Evolutionary conservation across 2,797 vertebrate genomes (phyloP), one percentile per base, ranked within the genome.

Genomic region (Rhadinocentrus ornatus): DNA sequence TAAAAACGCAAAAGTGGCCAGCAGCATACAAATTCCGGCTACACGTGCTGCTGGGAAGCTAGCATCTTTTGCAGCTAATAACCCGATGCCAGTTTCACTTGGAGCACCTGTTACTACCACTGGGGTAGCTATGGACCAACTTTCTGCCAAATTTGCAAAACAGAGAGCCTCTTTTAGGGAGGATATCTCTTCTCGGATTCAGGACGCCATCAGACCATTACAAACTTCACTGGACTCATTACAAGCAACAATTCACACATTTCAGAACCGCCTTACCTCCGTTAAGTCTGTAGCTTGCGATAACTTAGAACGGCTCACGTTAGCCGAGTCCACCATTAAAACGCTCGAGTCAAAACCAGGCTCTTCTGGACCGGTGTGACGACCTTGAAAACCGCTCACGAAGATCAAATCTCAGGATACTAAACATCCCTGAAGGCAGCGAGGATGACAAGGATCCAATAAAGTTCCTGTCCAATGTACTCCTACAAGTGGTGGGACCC

Each of bases 271-370:
- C 26, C 60, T 48, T 7, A 1, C 22, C 29, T 34, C 34, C 0
- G 26, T 63, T 0, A 37, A 72, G 4, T 66, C 71, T 29, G 62
- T 65, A 1, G 71, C 52, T 0, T 13, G 57, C 11, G 62, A 62
- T 6, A 69, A 52, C 22, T 70, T 66, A 57, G 44, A 70, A n/a
- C 4, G 31, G 12, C 1, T 69, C 10, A 41, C 8, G 0, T 35
- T 1, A 15, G 37, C 9, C 0, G 26, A 64, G 6, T 52, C 31
- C 12, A 26, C 37, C 39, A 29, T 63, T 3, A 52, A 24, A 20
- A 26, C n/a, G 13, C 62, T 63, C 10, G 20, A 37, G 3, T n/a
- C 31, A 63, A 4, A 52, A 15, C n/a, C 31, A 50, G 29, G 16
- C 6, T 4, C 44, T 63, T 1, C 0, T 63, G 46, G 46, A 52